phyloP scores from a whole-genome alignment of 1,140 invertebrate species.

The Penaeus chinensis region DNA sequence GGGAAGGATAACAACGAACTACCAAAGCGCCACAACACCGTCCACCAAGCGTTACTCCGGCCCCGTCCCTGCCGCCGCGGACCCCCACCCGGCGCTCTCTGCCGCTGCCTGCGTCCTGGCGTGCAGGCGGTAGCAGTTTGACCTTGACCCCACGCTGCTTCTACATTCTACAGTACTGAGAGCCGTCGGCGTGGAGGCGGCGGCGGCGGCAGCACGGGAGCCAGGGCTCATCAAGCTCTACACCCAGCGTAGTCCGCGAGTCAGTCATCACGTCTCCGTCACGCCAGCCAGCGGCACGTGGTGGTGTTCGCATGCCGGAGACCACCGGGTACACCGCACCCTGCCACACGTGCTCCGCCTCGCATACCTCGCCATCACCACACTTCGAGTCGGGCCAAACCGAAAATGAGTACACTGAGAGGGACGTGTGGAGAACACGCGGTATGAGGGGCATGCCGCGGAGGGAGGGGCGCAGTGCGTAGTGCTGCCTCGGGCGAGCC shows the following conservation, averaged over 20 bases:
- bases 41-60: slow-evolving; percentile 60
- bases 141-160: too few relatives aligned
- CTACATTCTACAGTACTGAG: not conserved
- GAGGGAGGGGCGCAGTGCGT: too few relatives aligned
- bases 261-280: slow-evolving; percentile 39
- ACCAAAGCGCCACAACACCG: slow-evolving; percentile 58
- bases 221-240: slow-evolving; percentile 44
- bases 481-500: too few relatives aligned
- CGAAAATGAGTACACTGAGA: too few relatives aligned
- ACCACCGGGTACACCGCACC: slow-evolving; percentile 5
- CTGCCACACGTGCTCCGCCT: not conserved
- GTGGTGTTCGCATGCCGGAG: slow-evolving; percentile 45
- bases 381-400: too few relatives aligned
- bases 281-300: slow-evolving; percentile 43
- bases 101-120: not conserved
- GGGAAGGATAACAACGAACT: slow-evolving; percentile 56
- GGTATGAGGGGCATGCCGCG: too few relatives aligned
- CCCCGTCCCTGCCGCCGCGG: slow-evolving; percentile 12
- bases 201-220: slow-evolving; percentile 5
- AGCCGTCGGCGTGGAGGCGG: not conserved
- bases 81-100: not conserved
- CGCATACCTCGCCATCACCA: too few relatives aligned
- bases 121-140: not conserved
- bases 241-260: slow-evolving; percentile 43
- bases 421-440: too few relatives aligned